These are phyloP conservation scores for Isoperla grammatica DNA, from an alignment of 2,888 invertebrate species.

Conservation along the genomic window DNA sequence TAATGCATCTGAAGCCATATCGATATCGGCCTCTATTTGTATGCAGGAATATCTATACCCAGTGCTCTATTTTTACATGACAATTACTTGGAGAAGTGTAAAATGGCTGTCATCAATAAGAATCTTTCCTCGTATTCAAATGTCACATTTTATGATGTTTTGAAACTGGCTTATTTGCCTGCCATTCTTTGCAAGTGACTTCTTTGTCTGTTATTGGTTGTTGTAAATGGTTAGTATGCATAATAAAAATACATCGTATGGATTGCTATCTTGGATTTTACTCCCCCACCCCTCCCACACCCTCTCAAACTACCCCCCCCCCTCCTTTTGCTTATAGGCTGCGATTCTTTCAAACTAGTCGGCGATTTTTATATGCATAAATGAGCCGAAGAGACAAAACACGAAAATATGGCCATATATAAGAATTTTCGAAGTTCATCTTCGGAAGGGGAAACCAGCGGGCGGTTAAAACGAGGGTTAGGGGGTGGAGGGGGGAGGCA, in stretches of 20 bases:
- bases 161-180: not conserved
- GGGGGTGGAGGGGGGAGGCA: conserved; percentile 9
- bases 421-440: conserved; percentile 13
- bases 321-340: not conserved
- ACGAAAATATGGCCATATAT: conserved; percentile 22
- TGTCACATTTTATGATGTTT: not conserved
- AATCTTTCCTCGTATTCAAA: not conserved
- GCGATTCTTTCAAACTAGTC: conserved; percentile 5
- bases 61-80: no score
- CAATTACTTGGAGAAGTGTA: no score
- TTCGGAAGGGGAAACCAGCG: conserved; percentile 21
- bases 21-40: no score
- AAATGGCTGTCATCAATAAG: no score
- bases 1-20: no score
- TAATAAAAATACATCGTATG: conserved; percentile 16
- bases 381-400: conserved; percentile 20
- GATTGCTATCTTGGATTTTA: conserved; percentile 10
- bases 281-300: not conserved
- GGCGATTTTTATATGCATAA: conserved; percentile 21
- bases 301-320: not conserved
- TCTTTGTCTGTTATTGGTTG: not conserved
- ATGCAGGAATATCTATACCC: no score
- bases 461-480: conserved; percentile 17
- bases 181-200: no score
- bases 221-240: conserved; percentile 16